A percentile compares a stretch with the other conserved stretches of the same genome.
Conservation (phyloP, 2,113 vertebrate species). For the Labrus mixtus region DNA sequence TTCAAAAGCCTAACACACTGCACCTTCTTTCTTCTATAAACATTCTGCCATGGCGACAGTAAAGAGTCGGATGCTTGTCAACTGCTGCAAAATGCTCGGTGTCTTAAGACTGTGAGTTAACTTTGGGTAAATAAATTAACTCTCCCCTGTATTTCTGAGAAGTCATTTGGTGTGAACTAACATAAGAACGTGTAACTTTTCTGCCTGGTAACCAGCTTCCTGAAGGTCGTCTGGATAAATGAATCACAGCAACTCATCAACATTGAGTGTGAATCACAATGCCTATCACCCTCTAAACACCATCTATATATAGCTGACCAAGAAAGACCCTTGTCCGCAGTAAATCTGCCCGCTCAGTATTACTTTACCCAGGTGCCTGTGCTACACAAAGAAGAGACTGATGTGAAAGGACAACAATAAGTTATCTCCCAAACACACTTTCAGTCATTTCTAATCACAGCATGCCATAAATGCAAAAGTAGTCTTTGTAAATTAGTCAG, state of each 20-base stretch:
- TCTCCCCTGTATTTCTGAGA: neutral
- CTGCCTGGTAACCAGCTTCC: conserved; percentile 38
- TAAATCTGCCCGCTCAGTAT: conserved; percentile 8
- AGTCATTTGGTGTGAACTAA: neutral
- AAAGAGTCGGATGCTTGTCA: neutral
- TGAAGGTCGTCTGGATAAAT: conserved; percentile 50
- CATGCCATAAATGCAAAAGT: neutral
- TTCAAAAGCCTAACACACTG: conserved; percentile 2
- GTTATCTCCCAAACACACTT: conserved; percentile 1
- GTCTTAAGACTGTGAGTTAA: neutral
- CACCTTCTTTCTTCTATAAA: neutral
- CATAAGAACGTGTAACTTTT: neutral
- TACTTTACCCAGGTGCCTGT: neutral
- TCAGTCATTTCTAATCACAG: conserved; percentile 10
- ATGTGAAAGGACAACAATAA: conserved; percentile 4
- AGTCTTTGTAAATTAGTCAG: no score
- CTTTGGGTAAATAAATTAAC: neutral
- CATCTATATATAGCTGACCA: conserved; percentile 43
- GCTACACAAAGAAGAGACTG: neutral
- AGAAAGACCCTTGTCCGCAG: conserved; percentile 22
- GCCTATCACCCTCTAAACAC: conserved; percentile 44
- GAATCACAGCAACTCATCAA: conserved; percentile 43
- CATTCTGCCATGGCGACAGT: neutral
- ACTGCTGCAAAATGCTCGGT: neutral
- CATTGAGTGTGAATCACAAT: conserved; percentile 49